Evolutionary conservation across 2,797 vertebrate species (phyloP).

Genomic region (Alauda arvensis): DNA sequence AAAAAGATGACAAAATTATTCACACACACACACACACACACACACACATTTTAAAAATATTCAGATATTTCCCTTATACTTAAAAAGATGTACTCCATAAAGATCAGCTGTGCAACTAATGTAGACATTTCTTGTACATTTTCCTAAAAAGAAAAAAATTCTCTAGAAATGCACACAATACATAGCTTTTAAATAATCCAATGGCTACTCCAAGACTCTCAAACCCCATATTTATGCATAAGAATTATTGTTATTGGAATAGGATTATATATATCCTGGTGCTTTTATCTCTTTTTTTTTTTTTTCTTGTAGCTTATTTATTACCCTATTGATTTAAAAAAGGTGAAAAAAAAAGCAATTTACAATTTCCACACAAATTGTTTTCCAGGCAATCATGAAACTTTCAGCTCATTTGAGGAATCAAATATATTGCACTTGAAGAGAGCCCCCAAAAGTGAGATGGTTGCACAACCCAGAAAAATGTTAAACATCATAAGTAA

Average conservation of each 20-base stretch:
- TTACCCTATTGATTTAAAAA: neutral
- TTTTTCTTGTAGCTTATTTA: neutral
- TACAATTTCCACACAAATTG: neutral
- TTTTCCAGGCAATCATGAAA: neutral
- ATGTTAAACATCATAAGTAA: neutral
- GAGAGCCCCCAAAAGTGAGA: neutral
- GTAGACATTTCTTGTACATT: neutral
- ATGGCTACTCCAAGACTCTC: neutral
- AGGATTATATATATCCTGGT: neutral
- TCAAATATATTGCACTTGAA: neutral
- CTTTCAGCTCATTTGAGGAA: neutral
- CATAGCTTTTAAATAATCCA: neutral
- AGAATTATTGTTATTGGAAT: neutral
- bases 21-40: neutral
- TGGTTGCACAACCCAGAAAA: neutral
- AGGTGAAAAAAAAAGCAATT: neutral
- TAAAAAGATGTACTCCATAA: neutral
- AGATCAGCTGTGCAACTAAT: neutral
- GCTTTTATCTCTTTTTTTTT: neutral
- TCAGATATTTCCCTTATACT: neutral
- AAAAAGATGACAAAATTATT: neutral
- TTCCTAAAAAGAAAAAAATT: neutral
- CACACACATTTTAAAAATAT: neutral
- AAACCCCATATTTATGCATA: neutral
- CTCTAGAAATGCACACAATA: neutral